These are phyloP conservation scores for Perca flavescens DNA, from an alignment of 2,113 vertebrate species.

Conservation along the genomic window DNA sequence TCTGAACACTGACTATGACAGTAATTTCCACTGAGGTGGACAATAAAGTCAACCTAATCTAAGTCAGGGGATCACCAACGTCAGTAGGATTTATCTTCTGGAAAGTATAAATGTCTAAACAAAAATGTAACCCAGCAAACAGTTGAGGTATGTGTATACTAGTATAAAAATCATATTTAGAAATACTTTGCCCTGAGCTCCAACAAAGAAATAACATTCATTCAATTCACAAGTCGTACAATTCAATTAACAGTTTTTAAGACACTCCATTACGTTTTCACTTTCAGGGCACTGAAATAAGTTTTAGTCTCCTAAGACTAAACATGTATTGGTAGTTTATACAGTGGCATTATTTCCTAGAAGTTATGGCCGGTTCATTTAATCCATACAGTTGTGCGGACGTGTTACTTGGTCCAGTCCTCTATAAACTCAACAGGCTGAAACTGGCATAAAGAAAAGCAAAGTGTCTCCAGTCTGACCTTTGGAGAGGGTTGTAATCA, in stretches of 20 bases:
- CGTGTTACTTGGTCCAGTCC: conserved; percentile 5
- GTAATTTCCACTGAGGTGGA: too few species aligned
- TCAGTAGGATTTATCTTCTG: background rate
- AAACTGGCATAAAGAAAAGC: conserved; percentile 5
- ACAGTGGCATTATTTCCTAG: conserved; percentile 16
- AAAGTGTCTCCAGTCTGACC: conserved; percentile 23
- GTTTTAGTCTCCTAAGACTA: background rate
- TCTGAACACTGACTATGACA: too few species aligned
- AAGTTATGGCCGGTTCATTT: conserved; percentile 10
- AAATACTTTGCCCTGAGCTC: background rate
- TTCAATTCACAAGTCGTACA: background rate
- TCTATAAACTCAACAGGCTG: conserved; percentile 37
- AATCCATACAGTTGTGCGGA: background rate
- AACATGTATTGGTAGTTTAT: conserved; percentile 42
- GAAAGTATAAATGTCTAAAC: background rate
- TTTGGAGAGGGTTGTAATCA: conserved; percentile 29
- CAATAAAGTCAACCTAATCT: too few species aligned
- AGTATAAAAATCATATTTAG: background rate
- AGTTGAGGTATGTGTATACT: too few species aligned
- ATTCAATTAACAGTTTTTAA: background rate
- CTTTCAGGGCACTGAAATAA: background rate
- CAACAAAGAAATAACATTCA: background rate
- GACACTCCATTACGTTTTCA: background rate
- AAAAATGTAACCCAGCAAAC: too few species aligned
- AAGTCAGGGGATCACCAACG: too few species aligned